A percentile compares a stretch with the other conserved stretches of the same genome.
phyloP scores from a whole-genome alignment of 1,140 invertebrate genomes.

The Anastrepha obliqua region DNA sequence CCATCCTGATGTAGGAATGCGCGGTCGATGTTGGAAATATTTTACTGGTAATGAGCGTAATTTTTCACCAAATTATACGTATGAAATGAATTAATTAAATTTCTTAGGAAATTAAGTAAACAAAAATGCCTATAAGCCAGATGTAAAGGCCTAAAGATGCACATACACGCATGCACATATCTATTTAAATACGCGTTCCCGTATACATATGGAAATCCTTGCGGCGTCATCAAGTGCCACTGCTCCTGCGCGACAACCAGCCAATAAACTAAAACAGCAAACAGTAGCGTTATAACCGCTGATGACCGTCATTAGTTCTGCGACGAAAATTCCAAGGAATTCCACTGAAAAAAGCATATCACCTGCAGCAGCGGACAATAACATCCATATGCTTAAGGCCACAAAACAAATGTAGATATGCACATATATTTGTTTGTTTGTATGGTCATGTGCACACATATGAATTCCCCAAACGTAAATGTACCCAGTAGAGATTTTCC shows the following conservation, averaged over 20 bases:
- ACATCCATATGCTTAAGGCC: not conserved
- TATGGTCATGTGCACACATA: not conserved
- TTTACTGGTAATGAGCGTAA: conserved; percentile 38
- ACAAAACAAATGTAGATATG: not conserved
- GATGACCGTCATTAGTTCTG: conserved; percentile 73
- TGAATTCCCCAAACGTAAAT: not conserved
- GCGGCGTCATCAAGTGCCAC: conserved; percentile 3
- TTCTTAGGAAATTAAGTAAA: conserved; percentile 10
- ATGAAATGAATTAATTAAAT: conserved; percentile 41
- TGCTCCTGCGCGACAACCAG: conserved; percentile 30
- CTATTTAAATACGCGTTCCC: not conserved
- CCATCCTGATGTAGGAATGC: not conserved
- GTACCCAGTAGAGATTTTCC: too few species aligned
- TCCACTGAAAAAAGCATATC: conserved; percentile 49
- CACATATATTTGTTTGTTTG: not conserved
- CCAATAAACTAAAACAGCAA: conserved; percentile 44
- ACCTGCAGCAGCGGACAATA: conserved; percentile 18
- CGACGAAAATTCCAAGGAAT: conserved; percentile 72
- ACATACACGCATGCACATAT: not conserved
- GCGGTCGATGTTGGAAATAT: conserved; percentile 23
- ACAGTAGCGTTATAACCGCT: conserved; percentile 65
- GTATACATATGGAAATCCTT: conserved; percentile 15
- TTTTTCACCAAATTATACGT: conserved; percentile 43
- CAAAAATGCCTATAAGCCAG: not conserved
- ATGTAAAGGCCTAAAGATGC: not conserved